Base-by-base conservation (phyloP, 2,888 invertebrate genomes). In the Polietes domitor region DNA sequence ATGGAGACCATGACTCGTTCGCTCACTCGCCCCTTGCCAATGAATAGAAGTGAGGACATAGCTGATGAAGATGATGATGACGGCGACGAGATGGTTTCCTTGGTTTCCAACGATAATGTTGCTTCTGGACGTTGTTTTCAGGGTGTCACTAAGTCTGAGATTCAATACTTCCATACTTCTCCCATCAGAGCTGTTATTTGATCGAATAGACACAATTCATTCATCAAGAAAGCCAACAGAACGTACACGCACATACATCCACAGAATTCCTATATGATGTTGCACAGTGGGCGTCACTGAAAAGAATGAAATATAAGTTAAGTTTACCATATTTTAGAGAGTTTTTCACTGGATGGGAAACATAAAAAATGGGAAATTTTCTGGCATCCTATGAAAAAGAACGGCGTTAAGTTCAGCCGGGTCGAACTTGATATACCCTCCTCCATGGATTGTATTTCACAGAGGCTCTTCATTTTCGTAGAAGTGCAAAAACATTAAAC, bases 101-200 rank as follows among this genome's bases (percentile, higher is more conserved):
- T 24, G 2, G 55, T 12, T 58, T 24, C 21, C 53, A 15, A 10
- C 19, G 58, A 26, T 1, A 2, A n/a, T 26, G 26, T 5, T 58
- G 1, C n/a, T 15, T 53, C 9, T 53, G 21, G 15, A 10, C 10
- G 19, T 43, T 12, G 43, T 63, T 63, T 63, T 63, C 12, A 21
- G 61, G 47, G 47, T 63, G 21, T 55, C 21, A 47, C 50, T 32
- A 32, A 75, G 15, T 28, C 74, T 50, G 15, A 19, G 61, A 75
- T 75, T 75, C 28, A 75, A 61, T 75, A 58, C 28, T 47, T 21
- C 12, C 15, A 24, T 61, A n/a, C 43, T 47, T 32, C 50, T 37
- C 15, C 1, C 58, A 26, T 24, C 26, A 24, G 24, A 61, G 26
- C 47, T n/a, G 50, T 50, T 61, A 58, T 47, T 75, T 63, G 74